Evolutionary conservation across 1,140 invertebrate species (phyloP).

Genomic region (Drosophila navojoa): DNA sequence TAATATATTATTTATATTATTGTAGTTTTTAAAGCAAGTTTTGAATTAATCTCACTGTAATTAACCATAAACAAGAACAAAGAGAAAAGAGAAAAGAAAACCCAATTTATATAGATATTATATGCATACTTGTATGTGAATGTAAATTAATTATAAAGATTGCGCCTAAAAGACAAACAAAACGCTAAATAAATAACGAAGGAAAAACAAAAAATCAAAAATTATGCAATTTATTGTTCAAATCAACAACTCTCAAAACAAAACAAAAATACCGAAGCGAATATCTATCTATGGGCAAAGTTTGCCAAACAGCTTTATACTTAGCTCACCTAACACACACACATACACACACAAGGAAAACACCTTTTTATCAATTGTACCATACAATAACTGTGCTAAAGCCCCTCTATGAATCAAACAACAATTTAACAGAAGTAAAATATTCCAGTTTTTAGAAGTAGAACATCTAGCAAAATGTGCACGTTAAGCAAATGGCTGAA

Average conservation of each 20-base stretch:
- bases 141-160: slow-evolving; percentile 50
- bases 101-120: slow-evolving; percentile 33
- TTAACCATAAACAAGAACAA: slow-evolving; percentile 56
- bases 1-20: slow-evolving; percentile 73
- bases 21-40: slow-evolving; percentile 73
- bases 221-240: slow-evolving; percentile 76
- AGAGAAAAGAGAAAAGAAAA: slow-evolving; percentile 7
- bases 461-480: slow-evolving; percentile 27
- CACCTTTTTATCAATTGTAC: slow-evolving; percentile 37
- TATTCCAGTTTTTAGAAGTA: slow-evolving; percentile 32
- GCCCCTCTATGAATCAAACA: neutral
- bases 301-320: slow-evolving; percentile 56
- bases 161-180: slow-evolving; percentile 73
- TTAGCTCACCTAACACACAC: slow-evolving; percentile 53
- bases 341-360: slow-evolving; percentile 41
- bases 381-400: slow-evolving; percentile 42
- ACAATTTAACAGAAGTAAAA: slow-evolving; percentile 1
- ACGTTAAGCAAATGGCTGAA: slow-evolving; percentile 11
- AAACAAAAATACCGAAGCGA: slow-evolving; percentile 10
- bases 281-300: slow-evolving; percentile 38
- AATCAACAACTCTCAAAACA: slow-evolving; percentile 51
- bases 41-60: slow-evolving; percentile 77
- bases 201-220: slow-evolving; percentile 48
- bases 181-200: slow-evolving; percentile 33
- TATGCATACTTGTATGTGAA: slow-evolving; percentile 37